Conservation (phyloP, 2,113 vertebrate species). For the Melierax canorus region DNA sequence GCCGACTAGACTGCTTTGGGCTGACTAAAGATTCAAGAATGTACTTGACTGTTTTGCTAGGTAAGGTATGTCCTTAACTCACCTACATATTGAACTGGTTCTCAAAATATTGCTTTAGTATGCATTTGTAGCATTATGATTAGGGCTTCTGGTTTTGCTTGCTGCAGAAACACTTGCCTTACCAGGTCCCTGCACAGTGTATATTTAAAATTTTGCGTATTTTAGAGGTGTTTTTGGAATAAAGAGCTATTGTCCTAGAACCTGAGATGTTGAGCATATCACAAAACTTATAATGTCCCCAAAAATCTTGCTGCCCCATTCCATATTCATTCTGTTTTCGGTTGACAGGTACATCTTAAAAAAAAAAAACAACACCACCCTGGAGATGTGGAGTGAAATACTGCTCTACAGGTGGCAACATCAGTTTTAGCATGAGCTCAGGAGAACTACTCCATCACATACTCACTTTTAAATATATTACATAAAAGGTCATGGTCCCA, state of each 20-base stretch:
- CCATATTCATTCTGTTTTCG: not conserved
- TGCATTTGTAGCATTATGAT: not conserved
- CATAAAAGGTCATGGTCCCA: not conserved
- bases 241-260: not conserved
- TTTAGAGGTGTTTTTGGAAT: not conserved
- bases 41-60: not conserved
- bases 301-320: not conserved
- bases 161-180: not conserved
- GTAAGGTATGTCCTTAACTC: not conserved
- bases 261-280: not conserved
- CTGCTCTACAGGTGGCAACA: not conserved
- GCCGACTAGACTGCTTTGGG: not conserved
- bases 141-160: not conserved
- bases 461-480: not conserved
- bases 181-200: not conserved
- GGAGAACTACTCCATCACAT: not conserved
- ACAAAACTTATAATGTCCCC: not conserved
- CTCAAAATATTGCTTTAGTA: not conserved
- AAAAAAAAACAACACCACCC: not conserved
- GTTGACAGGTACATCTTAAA: not conserved
- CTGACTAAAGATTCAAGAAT: not conserved
- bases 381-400: not conserved
- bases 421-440: not conserved
- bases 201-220: not conserved
- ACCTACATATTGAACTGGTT: not conserved